phyloP scores from a whole-genome alignment of 2,888 invertebrate species.

The Xylocampa areola region DNA sequence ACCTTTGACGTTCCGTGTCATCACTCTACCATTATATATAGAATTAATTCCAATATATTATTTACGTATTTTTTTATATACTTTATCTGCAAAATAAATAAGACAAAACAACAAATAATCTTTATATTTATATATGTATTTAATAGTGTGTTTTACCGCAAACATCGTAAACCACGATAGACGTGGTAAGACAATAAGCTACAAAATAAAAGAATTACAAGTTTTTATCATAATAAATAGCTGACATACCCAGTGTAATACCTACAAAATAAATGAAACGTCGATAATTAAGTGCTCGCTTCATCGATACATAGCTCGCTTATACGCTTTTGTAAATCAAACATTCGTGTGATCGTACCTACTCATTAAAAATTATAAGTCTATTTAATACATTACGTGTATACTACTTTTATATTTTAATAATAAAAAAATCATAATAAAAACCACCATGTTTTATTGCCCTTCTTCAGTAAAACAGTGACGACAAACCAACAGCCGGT shows the following conservation, averaged over 20 bases:
- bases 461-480: background rate
- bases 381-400: conserved; percentile 27
- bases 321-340: conserved; percentile 45
- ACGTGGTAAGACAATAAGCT: background rate
- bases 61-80: no score
- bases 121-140: no score
- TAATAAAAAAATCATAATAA: conserved; percentile 48
- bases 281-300: conserved; percentile 10
- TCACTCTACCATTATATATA: no score
- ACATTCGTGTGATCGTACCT: conserved; percentile 32
- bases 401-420: conserved; percentile 55
- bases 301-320: no score
- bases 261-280: conserved; percentile 4
- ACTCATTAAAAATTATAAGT: conserved; percentile 32
- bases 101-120: no score
- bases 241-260: conserved; percentile 37
- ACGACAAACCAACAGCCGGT: no score
- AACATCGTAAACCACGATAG: no score
- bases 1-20: no score
- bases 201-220: background rate
- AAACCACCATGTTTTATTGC: background rate
- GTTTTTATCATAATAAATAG: conserved; percentile 8
- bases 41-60: no score
- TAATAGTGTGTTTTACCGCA: no score
- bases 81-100: no score